Evolutionary conservation across 2,888 invertebrate species (phyloP).

Genomic region (Cantharis flavilabris): DNA sequence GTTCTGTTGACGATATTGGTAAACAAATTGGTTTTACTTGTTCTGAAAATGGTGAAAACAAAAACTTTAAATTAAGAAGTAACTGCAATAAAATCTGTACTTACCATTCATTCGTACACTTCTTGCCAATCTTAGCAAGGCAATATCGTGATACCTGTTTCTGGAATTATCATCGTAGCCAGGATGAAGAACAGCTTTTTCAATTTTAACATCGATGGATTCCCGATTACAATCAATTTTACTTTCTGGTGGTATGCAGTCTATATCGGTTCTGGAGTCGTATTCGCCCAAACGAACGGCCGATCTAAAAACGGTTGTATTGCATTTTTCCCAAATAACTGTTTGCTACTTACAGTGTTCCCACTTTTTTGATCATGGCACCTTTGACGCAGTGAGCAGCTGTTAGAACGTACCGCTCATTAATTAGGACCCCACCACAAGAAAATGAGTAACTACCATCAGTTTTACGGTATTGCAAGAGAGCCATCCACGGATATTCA

Average conservation of each 20-base stretch:
- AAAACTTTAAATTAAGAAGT: too few relatives aligned
- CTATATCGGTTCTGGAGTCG: slow-evolving; percentile 51
- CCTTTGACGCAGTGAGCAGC: slow-evolving; percentile 52
- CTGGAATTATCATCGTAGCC: slow-evolving; percentile 36
- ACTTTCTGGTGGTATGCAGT: slow-evolving; percentile 49
- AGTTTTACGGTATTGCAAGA: slow-evolving; percentile 50
- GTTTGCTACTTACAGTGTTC: slow-evolving; percentile 4
- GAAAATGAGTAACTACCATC: slow-evolving; percentile 5
- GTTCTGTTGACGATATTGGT: not conserved
- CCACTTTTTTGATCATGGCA: not conserved
- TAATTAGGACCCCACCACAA: slow-evolving; percentile 57
- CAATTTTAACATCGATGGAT: slow-evolving; percentile 43
- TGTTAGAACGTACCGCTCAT: slow-evolving; percentile 54
- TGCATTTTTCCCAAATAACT: not conserved
- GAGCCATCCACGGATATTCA: slow-evolving; percentile 55
- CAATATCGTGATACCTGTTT: slow-evolving; percentile 46
- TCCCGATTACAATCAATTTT: slow-evolving; percentile 38
- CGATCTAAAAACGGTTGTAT: slow-evolving; percentile 35
- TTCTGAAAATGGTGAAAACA: not conserved
- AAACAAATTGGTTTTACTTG: not conserved
- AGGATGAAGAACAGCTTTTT: slow-evolving; percentile 39
- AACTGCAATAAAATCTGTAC: too few relatives aligned
- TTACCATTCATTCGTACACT: not conserved
- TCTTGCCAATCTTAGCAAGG: slow-evolving; percentile 55
- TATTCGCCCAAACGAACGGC: slow-evolving; percentile 57